Conservation (phyloP, 1,140 invertebrate species). For the Listronotus bonariensis region DNA sequence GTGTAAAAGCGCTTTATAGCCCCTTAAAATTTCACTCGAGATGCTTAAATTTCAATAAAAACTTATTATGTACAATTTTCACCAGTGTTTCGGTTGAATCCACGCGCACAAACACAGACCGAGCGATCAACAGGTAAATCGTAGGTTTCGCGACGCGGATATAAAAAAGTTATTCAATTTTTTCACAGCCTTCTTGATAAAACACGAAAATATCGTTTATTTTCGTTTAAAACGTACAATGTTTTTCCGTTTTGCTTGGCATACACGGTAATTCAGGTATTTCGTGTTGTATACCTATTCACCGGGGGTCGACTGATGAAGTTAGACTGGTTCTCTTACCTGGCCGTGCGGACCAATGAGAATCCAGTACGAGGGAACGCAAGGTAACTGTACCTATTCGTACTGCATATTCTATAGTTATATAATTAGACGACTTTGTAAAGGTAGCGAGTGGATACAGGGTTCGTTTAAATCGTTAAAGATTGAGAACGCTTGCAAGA, state of each 20-base stretch:
- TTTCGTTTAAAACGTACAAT: constrained; percentile 42
- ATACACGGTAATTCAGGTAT: not conserved
- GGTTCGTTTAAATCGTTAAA: too few relatives aligned
- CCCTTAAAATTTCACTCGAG: too few relatives aligned
- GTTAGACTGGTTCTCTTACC: constrained; percentile 52
- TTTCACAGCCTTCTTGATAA: not conserved
- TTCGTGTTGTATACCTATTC: not conserved
- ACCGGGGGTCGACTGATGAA: constrained; percentile 22
- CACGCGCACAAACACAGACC: too few relatives aligned
- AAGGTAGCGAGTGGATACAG: not conserved
- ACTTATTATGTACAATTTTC: too few relatives aligned
- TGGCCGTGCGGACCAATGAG: constrained; percentile 46
- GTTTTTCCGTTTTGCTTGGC: not conserved
- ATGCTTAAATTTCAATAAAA: too few relatives aligned
- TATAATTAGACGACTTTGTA: constrained; percentile 48
- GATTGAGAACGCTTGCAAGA: too few relatives aligned
- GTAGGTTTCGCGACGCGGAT: too few relatives aligned
- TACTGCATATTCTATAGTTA: constrained; percentile 50
- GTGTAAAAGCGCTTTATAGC: too few relatives aligned
- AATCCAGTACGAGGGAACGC: constrained; percentile 46
- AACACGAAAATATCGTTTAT: constrained; percentile 37
- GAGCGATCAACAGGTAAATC: too few relatives aligned
- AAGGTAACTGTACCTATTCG: constrained; percentile 51
- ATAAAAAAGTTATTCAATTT: too few relatives aligned
- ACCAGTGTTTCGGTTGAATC: too few relatives aligned